phyloP scores from a whole-genome alignment of 2,797 vertebrate species.

The Gadopsis bispinosus region DNA sequence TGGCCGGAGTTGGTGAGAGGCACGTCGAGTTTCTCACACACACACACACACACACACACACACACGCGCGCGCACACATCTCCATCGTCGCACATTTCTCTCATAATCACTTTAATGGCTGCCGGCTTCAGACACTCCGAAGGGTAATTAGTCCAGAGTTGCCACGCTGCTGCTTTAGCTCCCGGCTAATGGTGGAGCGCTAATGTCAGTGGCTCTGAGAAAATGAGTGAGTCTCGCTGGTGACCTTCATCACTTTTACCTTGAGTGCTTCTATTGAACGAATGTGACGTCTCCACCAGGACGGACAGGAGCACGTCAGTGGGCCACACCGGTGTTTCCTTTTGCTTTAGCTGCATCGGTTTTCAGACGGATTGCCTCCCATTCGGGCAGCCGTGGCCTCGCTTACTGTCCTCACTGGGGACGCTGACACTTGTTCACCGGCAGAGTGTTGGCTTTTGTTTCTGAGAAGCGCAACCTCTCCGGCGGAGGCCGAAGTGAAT shows the following conservation, averaged over 20 bases:
- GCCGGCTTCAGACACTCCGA: slow-evolving; percentile 19
- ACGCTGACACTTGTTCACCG: too few relatives aligned
- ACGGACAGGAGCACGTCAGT: background rate
- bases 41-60: background rate
- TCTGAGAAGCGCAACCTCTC: too few relatives aligned
- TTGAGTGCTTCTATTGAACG: background rate
- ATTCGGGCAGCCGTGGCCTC: background rate
- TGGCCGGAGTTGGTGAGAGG: background rate
- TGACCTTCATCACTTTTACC: slow-evolving; percentile 2
- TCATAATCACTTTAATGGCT: slow-evolving; percentile 33
- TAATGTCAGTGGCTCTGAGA: slow-evolving; percentile 24
- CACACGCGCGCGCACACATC: background rate
- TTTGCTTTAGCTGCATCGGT: background rate
- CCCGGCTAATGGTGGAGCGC: slow-evolving; percentile 23
- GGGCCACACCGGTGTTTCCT: background rate
- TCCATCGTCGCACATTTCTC: slow-evolving; percentile 16
- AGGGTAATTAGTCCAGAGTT: slow-evolving; percentile 30
- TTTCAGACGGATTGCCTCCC: background rate
- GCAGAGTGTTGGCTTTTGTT: too few relatives aligned
- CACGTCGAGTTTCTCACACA: slow-evolving; percentile 8
- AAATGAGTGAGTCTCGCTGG: slow-evolving; percentile 9
- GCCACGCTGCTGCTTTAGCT: slow-evolving; percentile 13
- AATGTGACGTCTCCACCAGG: background rate
- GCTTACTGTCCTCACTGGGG: too few relatives aligned
- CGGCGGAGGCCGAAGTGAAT: too few relatives aligned